Evolutionary conservation across 2,888 invertebrate genomes (phyloP), one percentile per base, ranked within the genome.

Genomic region (Thalpophila matura): DNA sequence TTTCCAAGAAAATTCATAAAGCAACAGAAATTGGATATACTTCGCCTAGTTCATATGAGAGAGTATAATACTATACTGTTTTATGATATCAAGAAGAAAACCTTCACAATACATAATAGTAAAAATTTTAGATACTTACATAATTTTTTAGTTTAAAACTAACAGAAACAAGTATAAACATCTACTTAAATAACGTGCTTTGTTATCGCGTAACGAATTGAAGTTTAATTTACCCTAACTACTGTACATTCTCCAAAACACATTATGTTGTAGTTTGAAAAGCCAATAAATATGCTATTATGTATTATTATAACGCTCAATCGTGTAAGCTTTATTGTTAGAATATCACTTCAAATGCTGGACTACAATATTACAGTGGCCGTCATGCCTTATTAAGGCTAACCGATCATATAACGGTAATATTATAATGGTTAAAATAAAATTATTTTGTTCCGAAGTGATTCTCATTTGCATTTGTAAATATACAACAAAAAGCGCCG

Each of bases 391-490:
- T 55, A 68, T 74, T 65, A 74, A 53, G 20, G 18, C 3, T 12
- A 40, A 35, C 31, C 38, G 53, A 66, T 59, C 26, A n/a, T 26
- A 49, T 62, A 57, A 50, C 46, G 35, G 22, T 67, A 51, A 45
- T 68, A 60, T 46, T 47, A 69, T 38, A 69, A 78, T 75, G 67
- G 37, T 57, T 55, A 60, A 62, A 58, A 66, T 72, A 72, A 80
- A 78, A 81, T 74, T 69, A 69, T 76, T 77, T 80, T 57, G 70
- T 68, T 55, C 33, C 53, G 61, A 33, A 55, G 37, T 70, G 65
- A 67, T 65, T 79, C 83, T 88, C 81, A 88, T 88, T 89, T 87
- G 82, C 87, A 89, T 88, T 86, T 83, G 79, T 87, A 88, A 89
- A 89, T 86, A 88, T 80, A 85, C 86, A 86, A 84, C 85, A 87